Evolutionary conservation across 2,797 vertebrate genomes (phyloP).

Genomic region (Anabacerthia variegaticeps): DNA sequence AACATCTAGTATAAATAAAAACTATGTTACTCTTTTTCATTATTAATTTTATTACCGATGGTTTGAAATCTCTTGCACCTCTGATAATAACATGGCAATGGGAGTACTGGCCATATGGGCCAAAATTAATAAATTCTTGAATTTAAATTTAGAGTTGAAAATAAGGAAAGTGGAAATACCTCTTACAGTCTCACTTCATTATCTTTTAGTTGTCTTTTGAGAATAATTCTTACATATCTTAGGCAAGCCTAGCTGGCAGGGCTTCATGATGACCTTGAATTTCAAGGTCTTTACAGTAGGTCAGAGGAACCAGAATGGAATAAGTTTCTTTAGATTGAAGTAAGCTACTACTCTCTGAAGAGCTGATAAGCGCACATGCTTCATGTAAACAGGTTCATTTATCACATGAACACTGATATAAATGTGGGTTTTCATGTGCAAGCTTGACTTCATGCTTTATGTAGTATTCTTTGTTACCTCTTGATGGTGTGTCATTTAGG

Average conservation of each 20-base stretch:
- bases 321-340: neutral
- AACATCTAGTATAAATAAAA: neutral
- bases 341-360: neutral
- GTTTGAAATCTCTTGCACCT: neutral
- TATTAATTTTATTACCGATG: neutral
- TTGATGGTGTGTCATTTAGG: neutral
- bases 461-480: neutral
- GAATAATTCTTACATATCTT: neutral
- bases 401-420: neutral
- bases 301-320: neutral
- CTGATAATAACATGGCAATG: neutral
- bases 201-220: neutral
- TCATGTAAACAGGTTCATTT: neutral
- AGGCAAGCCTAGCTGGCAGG: neutral
- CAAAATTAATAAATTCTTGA: neutral
- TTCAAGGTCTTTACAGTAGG: neutral
- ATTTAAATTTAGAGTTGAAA: neutral
- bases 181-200: neutral
- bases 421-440: rapidly evolving
- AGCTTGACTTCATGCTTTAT: neutral
- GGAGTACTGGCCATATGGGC: neutral
- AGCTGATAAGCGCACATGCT: neutral
- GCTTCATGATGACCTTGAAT: neutral
- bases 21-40: neutral
- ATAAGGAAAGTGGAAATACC: neutral